Base-by-base conservation (phyloP, 1,140 invertebrate genomes). In the Sitophilus oryzae region DNA sequence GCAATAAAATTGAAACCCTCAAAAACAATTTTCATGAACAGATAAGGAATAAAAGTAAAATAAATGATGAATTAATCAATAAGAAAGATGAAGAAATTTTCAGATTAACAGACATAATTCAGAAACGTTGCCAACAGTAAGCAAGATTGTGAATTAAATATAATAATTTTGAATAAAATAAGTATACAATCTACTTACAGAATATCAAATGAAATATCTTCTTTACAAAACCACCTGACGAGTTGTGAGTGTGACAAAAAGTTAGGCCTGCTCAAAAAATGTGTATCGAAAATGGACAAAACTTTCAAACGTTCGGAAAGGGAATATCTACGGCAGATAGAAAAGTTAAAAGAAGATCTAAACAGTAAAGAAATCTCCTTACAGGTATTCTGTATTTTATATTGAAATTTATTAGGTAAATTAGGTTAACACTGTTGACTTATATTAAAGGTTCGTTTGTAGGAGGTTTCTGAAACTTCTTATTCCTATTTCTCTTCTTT, bases 401-500 rank as follows among this genome's bases (percentile, higher is more conserved):
- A 42, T 9, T 16, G 8, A 20, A 5, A 4, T 37, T 6, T 37
- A 37, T 37, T 37, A 38, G 20, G 6, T 30, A 3, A 25, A 47
- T 15, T n/a, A 30, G 41, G 22, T 25, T 5, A 8, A 38, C 5
- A n/a, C 4, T 38, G 6, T 8, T 16, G 4, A 9, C 5, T 4
- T n/a, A 43, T 3, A 18, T 21, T 11, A 47, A 47, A 47, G 45
- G 44, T 25, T 55, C 53, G 36, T 35, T 3, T 42, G 30, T 35
- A 4, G 56, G 11, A 37, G 65, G 66, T 62, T 69, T 69, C 18
- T 59, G 9, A 59, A 67, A 67, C 25, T 63, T 63, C 25, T 59
- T 65, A 35, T 61, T 63, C 54, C 52, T 60, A 53, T 58, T 53
- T 48, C 58, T 52, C 56, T 65, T 68, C 40, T 52, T 61, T 63